Base-by-base conservation (phyloP, 2,888 invertebrate species). In the Morpho achilles region DNA sequence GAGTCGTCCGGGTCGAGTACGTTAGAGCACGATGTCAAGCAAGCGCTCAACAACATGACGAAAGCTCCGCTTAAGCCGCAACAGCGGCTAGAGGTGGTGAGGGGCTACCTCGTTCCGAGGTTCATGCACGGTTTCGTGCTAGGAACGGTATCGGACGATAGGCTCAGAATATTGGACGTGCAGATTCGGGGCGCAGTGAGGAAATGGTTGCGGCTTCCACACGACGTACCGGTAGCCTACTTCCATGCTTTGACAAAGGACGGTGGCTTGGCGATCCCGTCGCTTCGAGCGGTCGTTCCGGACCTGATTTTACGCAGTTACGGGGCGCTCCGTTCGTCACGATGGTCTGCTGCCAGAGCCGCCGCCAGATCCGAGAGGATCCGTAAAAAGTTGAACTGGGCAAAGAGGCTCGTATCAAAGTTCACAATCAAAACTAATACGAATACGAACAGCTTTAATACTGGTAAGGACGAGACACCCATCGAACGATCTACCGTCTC, bases 21-120 rank as follows among this genome's bases (percentile, higher is more conserved):
- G n/a, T n/a, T n/a, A n/a, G n/a, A n/a, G n/a, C n/a, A n/a, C n/a
- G n/a, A n/a, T n/a, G n/a, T n/a, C 47, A 58, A 55, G 48, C 43
- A 53, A 40, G 68, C 67, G 40, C 58, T 81, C 6, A 41, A 60
- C 1, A 67, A 75, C 50, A 67, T 76, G 46, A 61, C 68, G 22
- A 61, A 64, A 52, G 74, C 79, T 0, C 77, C 80, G 0, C 67
- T 84, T 8, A 82, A 81, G 61, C 82, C 80, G 4, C 76, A 76
- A 56, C 82, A 84, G 59, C 69, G 78, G 64, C 53, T 81, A 8
- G 70, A 75, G 48, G 61, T 79, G 0, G 61, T 84, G 48, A 66
- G 78, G 60, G 68, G 60, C 3, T 71, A 79, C 68, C 69, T 85
- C 46, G 63, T 84, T 16, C 82, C 81, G n/a, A 69, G 75, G 48